phyloP scores from a whole-genome alignment of 1,140 invertebrate genomes.

The Formica exsecta region DNA sequence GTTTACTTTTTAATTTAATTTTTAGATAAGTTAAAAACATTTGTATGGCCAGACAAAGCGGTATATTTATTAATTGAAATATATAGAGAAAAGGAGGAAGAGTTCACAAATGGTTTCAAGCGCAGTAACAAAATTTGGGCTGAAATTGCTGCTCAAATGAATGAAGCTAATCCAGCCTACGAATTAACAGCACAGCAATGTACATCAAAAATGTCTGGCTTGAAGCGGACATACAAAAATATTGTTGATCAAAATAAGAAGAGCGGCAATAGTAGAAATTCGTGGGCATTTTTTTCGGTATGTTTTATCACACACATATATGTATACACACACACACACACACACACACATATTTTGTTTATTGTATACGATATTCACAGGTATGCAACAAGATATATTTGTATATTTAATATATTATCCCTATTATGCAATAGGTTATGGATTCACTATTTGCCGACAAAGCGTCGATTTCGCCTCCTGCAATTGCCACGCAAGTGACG shows the following conservation, averaged over 20 bases:
- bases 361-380: neutral
- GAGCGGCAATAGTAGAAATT: slow-evolving; percentile 12
- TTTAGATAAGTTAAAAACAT: slow-evolving; percentile 4
- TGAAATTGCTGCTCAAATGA: neutral
- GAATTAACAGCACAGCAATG: slow-evolving; percentile 10
- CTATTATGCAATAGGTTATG: neutral
- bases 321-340: neutral
- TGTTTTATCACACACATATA: neutral
- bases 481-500: neutral
- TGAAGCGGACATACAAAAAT: no score
- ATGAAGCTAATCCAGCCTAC: neutral
- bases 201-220: neutral
- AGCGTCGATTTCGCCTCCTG: neutral
- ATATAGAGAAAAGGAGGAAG: slow-evolving; percentile 15
- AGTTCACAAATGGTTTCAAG: neutral
- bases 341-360: neutral
- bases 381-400: neutral
- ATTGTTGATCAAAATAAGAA: neutral
- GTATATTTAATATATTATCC: neutral
- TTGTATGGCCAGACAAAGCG: slow-evolving; percentile 5
- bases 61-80: neutral
- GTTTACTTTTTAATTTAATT: slow-evolving; percentile 1
- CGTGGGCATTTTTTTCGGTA: neutral
- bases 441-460: neutral
- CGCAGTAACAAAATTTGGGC: neutral